A percentile compares a stretch with the other conserved stretches of the same genome.
phyloP scores from a whole-genome alignment of 2,113 vertebrate species.

The Baryphthengus martii region DNA sequence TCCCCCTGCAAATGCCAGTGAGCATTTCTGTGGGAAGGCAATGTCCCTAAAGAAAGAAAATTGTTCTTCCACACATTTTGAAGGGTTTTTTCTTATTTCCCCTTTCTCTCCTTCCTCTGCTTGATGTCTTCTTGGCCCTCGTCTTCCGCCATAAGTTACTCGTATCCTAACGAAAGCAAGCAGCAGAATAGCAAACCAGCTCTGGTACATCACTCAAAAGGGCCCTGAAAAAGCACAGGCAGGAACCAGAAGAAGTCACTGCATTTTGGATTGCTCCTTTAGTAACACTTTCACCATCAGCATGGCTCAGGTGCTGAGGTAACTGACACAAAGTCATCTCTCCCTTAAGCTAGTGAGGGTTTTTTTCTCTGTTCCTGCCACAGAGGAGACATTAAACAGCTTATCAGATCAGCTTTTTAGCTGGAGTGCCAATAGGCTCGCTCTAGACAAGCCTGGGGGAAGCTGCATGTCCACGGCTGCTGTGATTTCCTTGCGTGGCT shows the following conservation, averaged over 20 bases:
- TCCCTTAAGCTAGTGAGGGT: background rate
- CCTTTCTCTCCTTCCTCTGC: background rate
- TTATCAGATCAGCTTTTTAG: background rate
- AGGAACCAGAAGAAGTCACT: fast-evolving
- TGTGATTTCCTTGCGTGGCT: background rate
- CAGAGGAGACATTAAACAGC: background rate
- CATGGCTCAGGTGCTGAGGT: background rate
- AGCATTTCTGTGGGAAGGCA: background rate
- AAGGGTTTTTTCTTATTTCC: background rate
- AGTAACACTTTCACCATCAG: background rate
- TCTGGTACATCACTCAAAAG: background rate
- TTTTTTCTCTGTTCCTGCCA: background rate
- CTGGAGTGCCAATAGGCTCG: background rate
- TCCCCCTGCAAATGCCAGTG: background rate
- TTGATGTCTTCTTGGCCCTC: background rate
- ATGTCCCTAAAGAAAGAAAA: background rate
- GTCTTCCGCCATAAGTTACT: background rate
- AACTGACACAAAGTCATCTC: background rate
- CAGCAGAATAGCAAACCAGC: background rate
- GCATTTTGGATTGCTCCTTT: background rate
- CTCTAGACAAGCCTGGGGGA: background rate
- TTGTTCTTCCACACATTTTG: background rate
- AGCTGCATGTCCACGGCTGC: background rate
- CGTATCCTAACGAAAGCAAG: background rate
- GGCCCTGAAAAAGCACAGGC: background rate